A percentile compares a stretch with the other conserved stretches of the same genome.
phyloP scores from a whole-genome alignment of 2,888 invertebrate genomes.

The Dromius quadrimaculatus region DNA sequence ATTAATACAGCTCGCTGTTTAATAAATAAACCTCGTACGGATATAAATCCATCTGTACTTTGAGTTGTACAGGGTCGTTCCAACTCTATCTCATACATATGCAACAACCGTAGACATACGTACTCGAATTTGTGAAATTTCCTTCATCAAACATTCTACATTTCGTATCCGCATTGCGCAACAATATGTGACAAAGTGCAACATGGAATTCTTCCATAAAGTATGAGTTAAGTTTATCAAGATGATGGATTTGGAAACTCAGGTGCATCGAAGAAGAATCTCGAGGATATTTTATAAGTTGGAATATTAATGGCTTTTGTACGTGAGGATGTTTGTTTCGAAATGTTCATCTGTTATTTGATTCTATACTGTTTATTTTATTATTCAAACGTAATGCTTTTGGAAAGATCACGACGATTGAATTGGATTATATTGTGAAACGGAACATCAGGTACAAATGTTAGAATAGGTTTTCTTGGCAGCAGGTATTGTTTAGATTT shows the following conservation, averaged over 20 bases:
- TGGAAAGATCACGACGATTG: too few relatives aligned
- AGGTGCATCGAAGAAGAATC: constrained; percentile 22
- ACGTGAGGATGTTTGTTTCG: constrained; percentile 4
- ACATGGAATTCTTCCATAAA: constrained; percentile 1
- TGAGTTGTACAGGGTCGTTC: neutral
- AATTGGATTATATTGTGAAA: too few relatives aligned
- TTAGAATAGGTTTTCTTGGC: too few relatives aligned
- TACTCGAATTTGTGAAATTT: constrained; percentile 37
- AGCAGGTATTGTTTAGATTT: too few relatives aligned
- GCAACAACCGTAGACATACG: constrained; percentile 33
- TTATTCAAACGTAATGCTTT: neutral
- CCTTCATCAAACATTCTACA: constrained; percentile 38
- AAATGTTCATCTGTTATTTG: constrained; percentile 26
- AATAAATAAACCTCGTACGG: constrained; percentile 42
- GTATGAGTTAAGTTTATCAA: constrained; percentile 29
- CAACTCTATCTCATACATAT: constrained; percentile 28
- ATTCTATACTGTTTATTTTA: constrained; percentile 22
- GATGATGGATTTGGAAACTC: constrained; percentile 21
- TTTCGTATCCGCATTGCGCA: constrained; percentile 35
- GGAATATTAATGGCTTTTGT: constrained; percentile 23
- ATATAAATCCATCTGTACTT: constrained; percentile 26
- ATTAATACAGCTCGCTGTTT: constrained; percentile 44
- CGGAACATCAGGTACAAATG: too few relatives aligned
- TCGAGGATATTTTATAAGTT: constrained; percentile 16
- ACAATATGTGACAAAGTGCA: constrained; percentile 20